phyloP scores from a whole-genome alignment of 37 sponge, comb jelly and placozoan species.

The Eunapius fragilis region DNA sequence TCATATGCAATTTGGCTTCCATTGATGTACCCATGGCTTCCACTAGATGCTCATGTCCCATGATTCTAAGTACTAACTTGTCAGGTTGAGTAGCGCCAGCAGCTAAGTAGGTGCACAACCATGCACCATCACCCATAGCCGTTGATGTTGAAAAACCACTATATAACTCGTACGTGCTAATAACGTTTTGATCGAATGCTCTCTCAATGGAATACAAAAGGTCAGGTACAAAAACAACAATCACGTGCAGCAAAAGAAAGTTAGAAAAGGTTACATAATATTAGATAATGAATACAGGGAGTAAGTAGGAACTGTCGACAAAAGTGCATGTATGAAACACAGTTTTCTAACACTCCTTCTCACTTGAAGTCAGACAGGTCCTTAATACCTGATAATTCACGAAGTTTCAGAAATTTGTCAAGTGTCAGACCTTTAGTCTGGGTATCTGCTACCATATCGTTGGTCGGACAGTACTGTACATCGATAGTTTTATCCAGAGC shows the following conservation, averaged over 20 bases:
- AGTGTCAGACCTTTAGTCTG: constrained; percentile 47
- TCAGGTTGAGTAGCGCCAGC: no score
- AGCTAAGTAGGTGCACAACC: no score
- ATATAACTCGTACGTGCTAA: background rate
- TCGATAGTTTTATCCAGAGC: constrained; percentile 19
- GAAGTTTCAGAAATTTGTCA: constrained; percentile 14
- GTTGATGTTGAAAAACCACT: constrained; percentile 5
- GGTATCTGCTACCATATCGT: constrained; percentile 61
- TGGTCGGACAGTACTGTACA: constrained; percentile 46
- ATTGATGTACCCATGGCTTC: no score
- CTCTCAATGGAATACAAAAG: background rate
- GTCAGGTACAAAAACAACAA: background rate
- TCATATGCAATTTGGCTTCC: no score
- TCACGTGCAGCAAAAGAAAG: background rate
- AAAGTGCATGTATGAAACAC: constrained; percentile 8
- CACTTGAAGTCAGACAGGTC: constrained; percentile 15
- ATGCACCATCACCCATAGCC: no score
- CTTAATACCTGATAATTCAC: constrained; percentile 19
- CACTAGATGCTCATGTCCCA: no score
- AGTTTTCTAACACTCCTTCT: constrained; percentile 52
- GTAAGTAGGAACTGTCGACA: background rate
- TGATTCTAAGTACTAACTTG: no score
- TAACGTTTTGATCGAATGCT: background rate
- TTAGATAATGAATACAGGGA: background rate
- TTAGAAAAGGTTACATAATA: background rate